Evolutionary conservation across 2,113 vertebrate genomes (phyloP).

Genomic region (Hucho hucho): DNA sequence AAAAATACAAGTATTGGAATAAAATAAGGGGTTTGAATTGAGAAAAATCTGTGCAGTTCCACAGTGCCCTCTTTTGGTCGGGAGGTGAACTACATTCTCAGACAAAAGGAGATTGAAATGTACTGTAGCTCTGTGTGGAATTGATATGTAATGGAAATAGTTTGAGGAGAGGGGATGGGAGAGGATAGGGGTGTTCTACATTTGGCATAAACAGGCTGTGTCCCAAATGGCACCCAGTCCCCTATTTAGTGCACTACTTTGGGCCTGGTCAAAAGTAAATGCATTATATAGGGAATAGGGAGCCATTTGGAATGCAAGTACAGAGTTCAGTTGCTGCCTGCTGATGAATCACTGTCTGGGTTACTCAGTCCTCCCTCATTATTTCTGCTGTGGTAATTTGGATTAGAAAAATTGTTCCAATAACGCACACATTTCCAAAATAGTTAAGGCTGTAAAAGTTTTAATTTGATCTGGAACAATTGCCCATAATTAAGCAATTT

Average conservation of each 20-base stretch:
- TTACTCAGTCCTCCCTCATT: neutral
- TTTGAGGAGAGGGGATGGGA: neutral
- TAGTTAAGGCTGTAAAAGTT: constrained; percentile 30
- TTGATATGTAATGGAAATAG: neutral
- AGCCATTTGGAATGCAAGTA: too few species aligned
- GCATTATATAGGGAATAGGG: too few species aligned
- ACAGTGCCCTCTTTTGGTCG: constrained; percentile 65
- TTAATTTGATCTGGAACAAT: constrained; percentile 15
- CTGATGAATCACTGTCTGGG: neutral
- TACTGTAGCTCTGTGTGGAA: neutral
- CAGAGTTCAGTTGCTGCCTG: neutral
- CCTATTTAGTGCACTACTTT: too few species aligned
- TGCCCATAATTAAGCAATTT: constrained; percentile 30
- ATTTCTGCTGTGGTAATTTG: constrained; percentile 19
- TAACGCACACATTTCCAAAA: constrained; percentile 36
- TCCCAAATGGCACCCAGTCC: too few species aligned
- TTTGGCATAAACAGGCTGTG: neutral
- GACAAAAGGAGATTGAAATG: neutral
- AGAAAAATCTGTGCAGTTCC: constrained; percentile 25
- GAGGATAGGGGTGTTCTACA: neutral
- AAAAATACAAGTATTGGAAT: too few species aligned
- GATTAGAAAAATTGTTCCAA: constrained; percentile 25
- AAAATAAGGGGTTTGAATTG: too few species aligned
- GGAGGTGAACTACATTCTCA: constrained; percentile 17
- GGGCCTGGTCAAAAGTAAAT: too few species aligned